Percentiles rank a stretch among this genome's conserved stretches.
These are phyloP conservation scores for Sarcophaga caerulescens DNA, from an alignment of 2,888 invertebrate genomes.

Conservation along the genomic window DNA sequence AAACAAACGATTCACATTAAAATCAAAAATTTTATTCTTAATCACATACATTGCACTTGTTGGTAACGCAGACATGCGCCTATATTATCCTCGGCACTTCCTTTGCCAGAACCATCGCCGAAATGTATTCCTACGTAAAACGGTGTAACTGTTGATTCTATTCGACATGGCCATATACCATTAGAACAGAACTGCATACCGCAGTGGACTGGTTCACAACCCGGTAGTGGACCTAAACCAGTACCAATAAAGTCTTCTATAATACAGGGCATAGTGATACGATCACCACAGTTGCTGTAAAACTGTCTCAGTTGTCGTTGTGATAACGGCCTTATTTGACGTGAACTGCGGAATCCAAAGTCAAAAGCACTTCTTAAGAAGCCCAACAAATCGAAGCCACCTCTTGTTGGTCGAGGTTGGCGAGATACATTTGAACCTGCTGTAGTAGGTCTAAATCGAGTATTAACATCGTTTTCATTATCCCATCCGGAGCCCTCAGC, in stretches of 20 bases:
- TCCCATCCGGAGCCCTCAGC: conserved; percentile 84
- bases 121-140: conserved; percentile 91
- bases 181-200: conserved; percentile 87
- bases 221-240: conserved; percentile 75
- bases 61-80: conserved; percentile 90
- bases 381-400: conserved; percentile 79
- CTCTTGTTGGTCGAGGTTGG: conserved; percentile 75
- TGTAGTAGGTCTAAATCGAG: conserved; percentile 55
- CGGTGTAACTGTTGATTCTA: conserved; percentile 89
- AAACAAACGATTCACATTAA: too few species aligned
- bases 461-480: conserved; percentile 71
- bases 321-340: conserved; percentile 61
- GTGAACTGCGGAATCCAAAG: conserved; percentile 69
- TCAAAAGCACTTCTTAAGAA: conserved; percentile 78
- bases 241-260: conserved; percentile 91
- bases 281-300: conserved; percentile 84
- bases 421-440: conserved; percentile 71
- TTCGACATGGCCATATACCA: conserved; percentile 81
- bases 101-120: conserved; percentile 85
- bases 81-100: conserved; percentile 90
- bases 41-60: conserved; percentile 85
- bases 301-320: conserved; percentile 73
- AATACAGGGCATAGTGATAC: conserved; percentile 91
- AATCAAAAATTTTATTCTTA: background rate
- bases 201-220: conserved; percentile 91